These are phyloP conservation scores for Acanthochromis polyacanthus DNA, from an alignment of 2,113 vertebrate genomes.

Conservation along the genomic window DNA sequence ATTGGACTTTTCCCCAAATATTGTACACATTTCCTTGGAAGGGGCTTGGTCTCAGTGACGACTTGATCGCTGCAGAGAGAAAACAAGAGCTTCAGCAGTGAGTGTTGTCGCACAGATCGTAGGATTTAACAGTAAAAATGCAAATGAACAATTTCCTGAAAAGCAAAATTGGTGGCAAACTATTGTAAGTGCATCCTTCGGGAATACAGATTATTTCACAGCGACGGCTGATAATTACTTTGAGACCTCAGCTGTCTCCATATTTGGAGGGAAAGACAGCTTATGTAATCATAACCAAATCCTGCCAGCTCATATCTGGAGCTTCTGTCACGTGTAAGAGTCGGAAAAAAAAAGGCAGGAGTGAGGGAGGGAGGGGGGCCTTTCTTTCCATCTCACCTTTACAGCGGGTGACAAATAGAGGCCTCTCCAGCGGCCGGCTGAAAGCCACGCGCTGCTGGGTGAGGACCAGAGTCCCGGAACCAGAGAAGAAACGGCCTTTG, in stretches of 20 bases:
- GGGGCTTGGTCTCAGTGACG: conserved; percentile 88
- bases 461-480: conserved; percentile 87
- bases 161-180: conserved; percentile 1
- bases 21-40: conserved; percentile 95
- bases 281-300: conserved; percentile 63
- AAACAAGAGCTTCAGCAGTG: not conserved
- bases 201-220: conserved; percentile 35
- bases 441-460: conserved; percentile 91
- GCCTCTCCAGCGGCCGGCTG: conserved; percentile 91
- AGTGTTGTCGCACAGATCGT: not conserved
- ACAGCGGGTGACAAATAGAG: conserved; percentile 89
- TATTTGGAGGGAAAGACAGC: conserved; percentile 61
- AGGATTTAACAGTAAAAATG: not conserved
- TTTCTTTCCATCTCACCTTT: conserved; percentile 88
- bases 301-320: conserved; percentile 68
- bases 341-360: conserved; percentile 12
- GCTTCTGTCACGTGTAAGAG: conserved; percentile 62
- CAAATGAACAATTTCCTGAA: conserved; percentile 3
- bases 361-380: not conserved
- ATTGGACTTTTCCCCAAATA: conserved; percentile 91
- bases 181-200: conserved; percentile 5
- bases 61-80: conserved; percentile 87
- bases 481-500: conserved; percentile 89
- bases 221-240: conserved; percentile 39
- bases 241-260: conserved; percentile 55